Percentiles rank a stretch among this genome's conserved stretches.
Evolutionary conservation across 2,113 vertebrate genomes (phyloP).

Genomic region (Micronycteris hirsuta): DNA sequence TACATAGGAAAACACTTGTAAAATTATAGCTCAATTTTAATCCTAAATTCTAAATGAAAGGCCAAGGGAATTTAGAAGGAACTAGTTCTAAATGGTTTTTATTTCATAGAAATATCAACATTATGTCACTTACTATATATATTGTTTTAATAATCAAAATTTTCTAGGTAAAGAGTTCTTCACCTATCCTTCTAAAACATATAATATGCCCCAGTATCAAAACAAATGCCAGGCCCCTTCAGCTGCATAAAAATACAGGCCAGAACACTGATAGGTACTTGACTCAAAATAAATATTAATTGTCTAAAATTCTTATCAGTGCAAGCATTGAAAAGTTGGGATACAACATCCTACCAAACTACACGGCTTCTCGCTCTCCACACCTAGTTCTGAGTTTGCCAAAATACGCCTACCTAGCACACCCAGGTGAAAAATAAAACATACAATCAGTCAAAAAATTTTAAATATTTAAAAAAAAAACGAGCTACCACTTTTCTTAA

Average conservation of each 20-base stretch:
- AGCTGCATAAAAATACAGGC: not conserved
- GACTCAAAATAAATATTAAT: not conserved
- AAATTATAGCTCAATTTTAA: not conserved
- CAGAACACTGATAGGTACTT: not conserved
- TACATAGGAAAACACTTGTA: not conserved
- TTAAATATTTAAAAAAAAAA: not conserved
- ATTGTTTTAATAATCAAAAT: not conserved
- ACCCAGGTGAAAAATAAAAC: not conserved
- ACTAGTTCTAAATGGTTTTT: not conserved
- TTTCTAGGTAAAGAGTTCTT: not conserved
- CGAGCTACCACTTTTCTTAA: not conserved
- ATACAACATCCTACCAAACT: not conserved
- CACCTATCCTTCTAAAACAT: not conserved
- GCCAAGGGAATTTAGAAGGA: not conserved
- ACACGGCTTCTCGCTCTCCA: not conserved
- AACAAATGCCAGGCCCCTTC: not conserved
- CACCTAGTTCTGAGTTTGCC: not conserved
- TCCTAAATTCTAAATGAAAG: not conserved
- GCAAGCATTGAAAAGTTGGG: not conserved
- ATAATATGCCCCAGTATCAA: not conserved
- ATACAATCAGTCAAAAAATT: not conserved
- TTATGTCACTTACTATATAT: not conserved
- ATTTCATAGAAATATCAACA: not conserved
- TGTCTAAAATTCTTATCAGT: not conserved
- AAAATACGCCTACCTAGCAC: not conserved